Evolutionary conservation across 2,888 invertebrate genomes (phyloP).

Genomic region (Norana najaformis): DNA sequence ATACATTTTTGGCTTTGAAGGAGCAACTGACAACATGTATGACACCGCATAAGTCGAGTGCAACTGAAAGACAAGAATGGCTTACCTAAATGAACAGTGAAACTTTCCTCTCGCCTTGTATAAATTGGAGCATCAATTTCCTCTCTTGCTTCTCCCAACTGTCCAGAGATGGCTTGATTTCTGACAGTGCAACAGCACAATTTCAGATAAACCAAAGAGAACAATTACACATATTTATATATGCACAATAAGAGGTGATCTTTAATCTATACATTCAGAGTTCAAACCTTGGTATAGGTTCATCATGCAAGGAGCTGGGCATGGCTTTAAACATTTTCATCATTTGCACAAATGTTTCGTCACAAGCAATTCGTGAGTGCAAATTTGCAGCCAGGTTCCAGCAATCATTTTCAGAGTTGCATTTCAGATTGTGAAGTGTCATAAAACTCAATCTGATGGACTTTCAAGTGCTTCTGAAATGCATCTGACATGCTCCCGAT

Average conservation of each 20-base stretch:
- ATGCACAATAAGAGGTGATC: too few relatives aligned
- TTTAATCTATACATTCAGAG: neutral
- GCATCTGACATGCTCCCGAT: slow-evolving; percentile 59
- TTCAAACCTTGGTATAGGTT: neutral
- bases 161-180: slow-evolving; percentile 1
- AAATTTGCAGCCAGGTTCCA: neutral
- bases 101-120: slow-evolving; percentile 78
- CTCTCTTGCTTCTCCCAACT: neutral
- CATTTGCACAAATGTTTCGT: neutral
- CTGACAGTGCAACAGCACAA: slow-evolving; percentile 5
- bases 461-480: slow-evolving; percentile 57
- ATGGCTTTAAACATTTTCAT: neutral
- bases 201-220: neutral
- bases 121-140: neutral
- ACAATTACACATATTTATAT: neutral
- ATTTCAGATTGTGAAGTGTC: neutral
- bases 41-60: neutral
- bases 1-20: neutral
- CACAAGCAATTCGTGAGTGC: neutral
- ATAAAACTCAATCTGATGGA: neutral
- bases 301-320: neutral
- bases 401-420: neutral
- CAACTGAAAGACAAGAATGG: slow-evolving; percentile 22
- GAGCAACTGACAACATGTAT: neutral
- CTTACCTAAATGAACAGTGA: slow-evolving; percentile 88